phyloP scores from a whole-genome alignment of 2,113 vertebrate genomes.

The Chitala chitala region DNA sequence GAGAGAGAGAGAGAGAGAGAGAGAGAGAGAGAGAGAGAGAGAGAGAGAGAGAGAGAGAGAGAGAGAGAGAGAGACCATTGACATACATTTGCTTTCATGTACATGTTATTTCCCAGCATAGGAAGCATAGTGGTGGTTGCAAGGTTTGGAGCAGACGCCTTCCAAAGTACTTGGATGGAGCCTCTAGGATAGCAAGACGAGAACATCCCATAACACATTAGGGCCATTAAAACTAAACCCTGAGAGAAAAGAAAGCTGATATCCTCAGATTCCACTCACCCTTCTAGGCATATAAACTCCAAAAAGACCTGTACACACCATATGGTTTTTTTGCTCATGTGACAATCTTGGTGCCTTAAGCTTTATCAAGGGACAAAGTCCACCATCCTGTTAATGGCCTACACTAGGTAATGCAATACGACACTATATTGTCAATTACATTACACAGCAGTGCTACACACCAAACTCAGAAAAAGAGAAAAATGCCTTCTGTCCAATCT shows the following conservation, averaged over 20 bases:
- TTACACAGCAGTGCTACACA: too few relatives aligned
- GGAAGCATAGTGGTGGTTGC: too few relatives aligned
- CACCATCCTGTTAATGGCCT: neutral
- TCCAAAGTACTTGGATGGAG: neutral
- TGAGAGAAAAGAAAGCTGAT: neutral
- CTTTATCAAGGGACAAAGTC: neutral
- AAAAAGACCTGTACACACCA: neutral
- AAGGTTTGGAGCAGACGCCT: too few relatives aligned
- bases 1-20: too few relatives aligned
- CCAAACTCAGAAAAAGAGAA: too few relatives aligned
- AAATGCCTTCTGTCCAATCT: neutral
- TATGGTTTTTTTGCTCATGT: slow-evolving; percentile 2
- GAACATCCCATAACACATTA: slow-evolving; percentile 1
- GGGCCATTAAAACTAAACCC: neutral
- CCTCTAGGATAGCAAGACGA: neutral
- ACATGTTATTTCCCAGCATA: too few relatives aligned
- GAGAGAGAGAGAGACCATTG: too few relatives aligned
- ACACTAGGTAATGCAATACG: neutral
- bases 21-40: too few relatives aligned
- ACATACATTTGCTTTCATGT: too few relatives aligned
- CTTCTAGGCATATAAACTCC: too few relatives aligned
- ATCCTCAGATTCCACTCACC: neutral
- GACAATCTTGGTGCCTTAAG: neutral
- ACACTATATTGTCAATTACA: too few relatives aligned
- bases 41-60: too few relatives aligned